Conservation (phyloP, 2,113 vertebrate species). For the Aix galericulata region DNA sequence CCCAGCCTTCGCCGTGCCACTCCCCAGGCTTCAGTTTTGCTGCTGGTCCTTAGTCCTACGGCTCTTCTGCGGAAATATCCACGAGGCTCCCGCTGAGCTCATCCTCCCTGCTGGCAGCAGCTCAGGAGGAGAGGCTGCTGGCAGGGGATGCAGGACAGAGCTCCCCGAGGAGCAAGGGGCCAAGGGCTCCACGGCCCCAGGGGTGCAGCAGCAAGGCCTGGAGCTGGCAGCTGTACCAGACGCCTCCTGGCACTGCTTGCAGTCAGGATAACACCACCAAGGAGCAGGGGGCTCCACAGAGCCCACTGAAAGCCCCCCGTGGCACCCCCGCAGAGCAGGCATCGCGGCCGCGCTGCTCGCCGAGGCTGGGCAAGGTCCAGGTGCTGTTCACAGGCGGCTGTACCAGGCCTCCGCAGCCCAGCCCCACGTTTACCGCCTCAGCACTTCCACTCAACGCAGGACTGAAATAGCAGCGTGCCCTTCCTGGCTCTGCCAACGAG, state of each 20-base stretch:
- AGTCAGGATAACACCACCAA: accelerated
- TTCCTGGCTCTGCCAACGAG: accelerated
- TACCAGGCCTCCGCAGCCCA: accelerated
- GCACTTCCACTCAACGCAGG: accelerated
- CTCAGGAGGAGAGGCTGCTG: background rate
- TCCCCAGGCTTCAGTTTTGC: background rate
- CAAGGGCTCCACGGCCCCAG: background rate
- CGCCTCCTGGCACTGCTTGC: background rate
- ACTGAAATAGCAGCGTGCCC: accelerated
- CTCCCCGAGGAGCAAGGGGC: background rate
- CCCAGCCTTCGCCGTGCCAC: background rate
- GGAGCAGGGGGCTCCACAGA: accelerated
- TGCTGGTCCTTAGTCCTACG: accelerated
- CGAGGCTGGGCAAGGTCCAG: too few species aligned
- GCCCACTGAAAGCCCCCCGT: accelerated
- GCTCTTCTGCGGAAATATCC: accelerated
- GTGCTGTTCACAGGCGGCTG: accelerated
- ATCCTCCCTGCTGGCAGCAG: accelerated
- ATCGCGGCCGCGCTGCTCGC: accelerated
- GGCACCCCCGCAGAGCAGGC: accelerated
- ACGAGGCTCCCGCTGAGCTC: background rate
- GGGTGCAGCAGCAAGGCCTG: background rate
- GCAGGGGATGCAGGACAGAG: background rate
- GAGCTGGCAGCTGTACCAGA: background rate
- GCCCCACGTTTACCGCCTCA: background rate